A percentile compares a stretch with the other conserved stretches of the same genome.
phyloP scores from a whole-genome alignment of 2,888 invertebrate genomes.

The Fragum fragum region DNA sequence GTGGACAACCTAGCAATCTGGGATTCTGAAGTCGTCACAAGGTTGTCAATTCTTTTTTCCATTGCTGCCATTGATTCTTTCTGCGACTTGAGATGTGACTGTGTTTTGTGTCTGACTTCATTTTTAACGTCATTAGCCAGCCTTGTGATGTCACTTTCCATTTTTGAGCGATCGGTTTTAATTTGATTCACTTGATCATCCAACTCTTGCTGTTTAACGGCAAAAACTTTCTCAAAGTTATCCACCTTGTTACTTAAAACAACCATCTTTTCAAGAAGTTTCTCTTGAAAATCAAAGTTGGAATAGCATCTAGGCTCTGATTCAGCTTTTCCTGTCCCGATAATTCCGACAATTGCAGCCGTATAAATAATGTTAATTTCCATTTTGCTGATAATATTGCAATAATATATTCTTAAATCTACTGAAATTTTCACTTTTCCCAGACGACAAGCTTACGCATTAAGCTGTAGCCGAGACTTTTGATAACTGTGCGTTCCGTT shows the following conservation, averaged over 20 bases:
- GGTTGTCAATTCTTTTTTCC: neutral
- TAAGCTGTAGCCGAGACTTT: no score
- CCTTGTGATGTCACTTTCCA: neutral
- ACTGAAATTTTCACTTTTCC: no score
- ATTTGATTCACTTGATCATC: neutral
- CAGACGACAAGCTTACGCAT: no score
- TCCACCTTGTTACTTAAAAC: neutral
- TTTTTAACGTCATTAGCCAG: neutral
- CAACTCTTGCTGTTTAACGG: neutral
- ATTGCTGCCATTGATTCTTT: neutral
- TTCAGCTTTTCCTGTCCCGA: neutral
- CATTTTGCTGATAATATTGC: no score
- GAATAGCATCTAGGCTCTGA: neutral
- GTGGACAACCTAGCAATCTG: neutral
- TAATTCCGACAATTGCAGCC: no score
- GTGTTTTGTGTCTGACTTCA: neutral
- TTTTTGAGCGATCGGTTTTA: neutral
- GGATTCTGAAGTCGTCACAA: neutral
- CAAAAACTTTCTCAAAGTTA: neutral
- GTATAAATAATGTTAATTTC: no score
- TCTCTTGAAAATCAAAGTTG: conserved; percentile 9
- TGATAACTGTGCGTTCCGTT: no score
- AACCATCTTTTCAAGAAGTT: conserved; percentile 14
- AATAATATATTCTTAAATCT: no score
- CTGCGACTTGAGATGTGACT: neutral